A percentile compares a stretch with the other conserved stretches of the same genome.
Evolutionary conservation across 2,113 vertebrate genomes (phyloP).

Genomic region (Rhinolophus sinicus): DNA sequence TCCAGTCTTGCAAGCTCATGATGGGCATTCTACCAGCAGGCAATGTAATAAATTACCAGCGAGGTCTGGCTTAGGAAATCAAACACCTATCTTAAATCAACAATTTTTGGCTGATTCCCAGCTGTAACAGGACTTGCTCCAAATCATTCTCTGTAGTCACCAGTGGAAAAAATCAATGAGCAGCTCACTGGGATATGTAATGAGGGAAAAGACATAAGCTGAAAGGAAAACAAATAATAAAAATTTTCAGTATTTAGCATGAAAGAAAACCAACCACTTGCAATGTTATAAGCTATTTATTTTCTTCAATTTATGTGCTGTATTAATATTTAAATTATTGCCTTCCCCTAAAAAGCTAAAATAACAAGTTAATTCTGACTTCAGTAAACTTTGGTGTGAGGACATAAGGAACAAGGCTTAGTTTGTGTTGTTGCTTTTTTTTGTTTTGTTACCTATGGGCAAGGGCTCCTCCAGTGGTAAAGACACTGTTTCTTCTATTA

Average conservation of each 20-base stretch:
- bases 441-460: not conserved
- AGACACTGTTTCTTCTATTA: not conserved
- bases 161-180: slow-evolving; percentile 45
- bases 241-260: not conserved
- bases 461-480: not conserved
- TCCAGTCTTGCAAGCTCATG: not conserved
- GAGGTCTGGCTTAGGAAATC: slow-evolving; percentile 53
- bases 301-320: not conserved
- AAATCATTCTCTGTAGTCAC: slow-evolving; percentile 42
- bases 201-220: not conserved
- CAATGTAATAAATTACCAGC: slow-evolving; percentile 54
- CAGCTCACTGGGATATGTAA: not conserved
- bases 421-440: not conserved
- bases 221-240: slow-evolving; percentile 20
- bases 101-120: slow-evolving; percentile 47
- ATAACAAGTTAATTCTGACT: not conserved
- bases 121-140: not conserved
- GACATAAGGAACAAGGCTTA: not conserved
- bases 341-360: not conserved
- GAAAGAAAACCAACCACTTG: not conserved
- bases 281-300: not conserved
- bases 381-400: not conserved
- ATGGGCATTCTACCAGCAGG: slow-evolving; percentile 45
- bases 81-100: slow-evolving; percentile 40
- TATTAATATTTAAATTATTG: not conserved